phyloP scores from a whole-genome alignment of 2,113 vertebrate species.

The Pogona vitticeps region DNA sequence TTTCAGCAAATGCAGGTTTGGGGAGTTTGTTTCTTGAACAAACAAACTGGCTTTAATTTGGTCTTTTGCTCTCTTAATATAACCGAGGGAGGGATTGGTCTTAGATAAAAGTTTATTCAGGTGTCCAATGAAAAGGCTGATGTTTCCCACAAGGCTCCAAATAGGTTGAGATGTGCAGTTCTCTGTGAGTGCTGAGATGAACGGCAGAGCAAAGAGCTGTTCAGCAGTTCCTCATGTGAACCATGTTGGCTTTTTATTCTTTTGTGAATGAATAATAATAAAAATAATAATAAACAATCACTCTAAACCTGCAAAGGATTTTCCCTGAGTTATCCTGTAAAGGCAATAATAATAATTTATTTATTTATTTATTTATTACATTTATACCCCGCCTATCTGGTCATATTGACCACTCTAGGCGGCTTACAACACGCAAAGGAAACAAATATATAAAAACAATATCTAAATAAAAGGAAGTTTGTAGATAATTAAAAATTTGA shows the following conservation, averaged over 20 bases:
- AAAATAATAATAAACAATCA: not conserved
- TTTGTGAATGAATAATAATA: not conserved
- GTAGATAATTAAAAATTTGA: too few relatives aligned
- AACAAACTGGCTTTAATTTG: not conserved
- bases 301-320: not conserved
- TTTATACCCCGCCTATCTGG: too few relatives aligned
- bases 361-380: too few relatives aligned
- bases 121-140: not conserved
- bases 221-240: not conserved
- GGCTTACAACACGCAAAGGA: too few relatives aligned
- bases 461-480: too few relatives aligned
- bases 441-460: too few relatives aligned
- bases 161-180: not conserved
- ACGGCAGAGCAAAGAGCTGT: not conserved
- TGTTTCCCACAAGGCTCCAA: not conserved
- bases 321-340: slow-evolving; percentile 22
- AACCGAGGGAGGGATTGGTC: not conserved
- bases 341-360: too few relatives aligned
- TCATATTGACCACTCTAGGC: too few relatives aligned
- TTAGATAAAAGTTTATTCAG: not conserved
- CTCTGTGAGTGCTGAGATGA: not conserved
- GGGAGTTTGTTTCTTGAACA: not conserved
- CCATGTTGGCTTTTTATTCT: not conserved
- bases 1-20: not conserved
- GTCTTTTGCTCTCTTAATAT: not conserved